Evolutionary conservation across 1,140 invertebrate species (phyloP), one percentile per base, ranked within the genome.

Genomic region (Drosophila obscura): DNA sequence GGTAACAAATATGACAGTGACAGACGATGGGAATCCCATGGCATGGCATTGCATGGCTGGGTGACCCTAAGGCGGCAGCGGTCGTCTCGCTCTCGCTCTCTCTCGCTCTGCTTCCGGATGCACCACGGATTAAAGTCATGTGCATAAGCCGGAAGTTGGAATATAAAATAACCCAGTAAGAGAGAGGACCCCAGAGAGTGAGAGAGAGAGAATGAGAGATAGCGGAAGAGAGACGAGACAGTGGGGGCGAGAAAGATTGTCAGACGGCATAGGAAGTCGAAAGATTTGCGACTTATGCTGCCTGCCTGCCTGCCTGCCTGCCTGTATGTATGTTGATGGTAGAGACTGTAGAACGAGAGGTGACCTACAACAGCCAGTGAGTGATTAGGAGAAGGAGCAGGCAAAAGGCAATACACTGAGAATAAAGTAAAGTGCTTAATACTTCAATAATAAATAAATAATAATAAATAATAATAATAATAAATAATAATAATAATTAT

Each of bases 131-230:
- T 87, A 87, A 88, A 87, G 82, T 82, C 83, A 88, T 87, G 83
- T 87, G 82, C 82, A 87, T 85, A 85, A 85, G 79, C 83, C 79
- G 83, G 83, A 87, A 87, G 79, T 80, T 69, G 83, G 75, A 75
- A 87, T 88, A 87, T 79, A 79, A 88, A 87, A 88, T 87, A 87
- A 88, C 73, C 81, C 80, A 85, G 71, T 77, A 24, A 24, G 64
- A 73, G 67, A 57, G 44, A 51, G 63, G 16, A 39, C 35, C 11
- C 11, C 11, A 11, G 26, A 45, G 35, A 13, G 45, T 2, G 22
- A 35, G 31, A 24, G 26, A n/a, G 41, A 35, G 28, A 35, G 35
- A 22, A 3, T 24, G 2, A 55, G 13, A 57, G 16, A 24, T 3
- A 24, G 22, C 22, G 22, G 2, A 24, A 24, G 22, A 13, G 39